phyloP scores from a whole-genome alignment of 2,113 vertebrate species.

The Colius striatus region DNA sequence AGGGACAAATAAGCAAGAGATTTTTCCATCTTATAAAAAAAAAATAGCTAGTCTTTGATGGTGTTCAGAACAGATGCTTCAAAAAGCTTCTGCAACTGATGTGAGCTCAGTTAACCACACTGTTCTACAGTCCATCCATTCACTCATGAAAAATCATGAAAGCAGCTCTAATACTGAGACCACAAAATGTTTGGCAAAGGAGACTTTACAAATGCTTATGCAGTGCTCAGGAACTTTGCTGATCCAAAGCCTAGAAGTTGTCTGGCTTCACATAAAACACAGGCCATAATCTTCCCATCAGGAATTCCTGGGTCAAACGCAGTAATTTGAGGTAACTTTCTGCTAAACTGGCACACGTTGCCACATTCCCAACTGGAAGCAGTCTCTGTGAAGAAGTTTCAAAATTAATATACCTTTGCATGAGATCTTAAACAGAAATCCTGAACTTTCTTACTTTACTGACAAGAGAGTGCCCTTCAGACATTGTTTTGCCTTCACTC shows the following conservation, averaged over 20 bases:
- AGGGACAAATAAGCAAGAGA: neutral
- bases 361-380: neutral
- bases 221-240: neutral
- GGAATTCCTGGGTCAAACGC: neutral
- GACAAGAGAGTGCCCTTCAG: neutral
- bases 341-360: neutral
- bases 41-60: neutral
- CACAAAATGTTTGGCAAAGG: neutral
- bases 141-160: neutral
- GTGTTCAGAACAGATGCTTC: neutral
- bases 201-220: neutral
- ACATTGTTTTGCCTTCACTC: neutral
- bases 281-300: neutral
- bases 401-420: neutral
- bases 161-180: neutral
- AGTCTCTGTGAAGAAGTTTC: neutral
- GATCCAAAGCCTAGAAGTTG: neutral
- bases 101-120: neutral
- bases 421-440: neutral
- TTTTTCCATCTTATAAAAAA: neutral
- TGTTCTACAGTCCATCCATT: neutral
- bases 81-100: neutral
- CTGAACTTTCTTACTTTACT: neutral
- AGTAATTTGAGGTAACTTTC: neutral
- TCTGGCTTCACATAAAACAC: neutral